phyloP scores from a whole-genome alignment of 2,113 vertebrate genomes.

The Centropus bengalensis region DNA sequence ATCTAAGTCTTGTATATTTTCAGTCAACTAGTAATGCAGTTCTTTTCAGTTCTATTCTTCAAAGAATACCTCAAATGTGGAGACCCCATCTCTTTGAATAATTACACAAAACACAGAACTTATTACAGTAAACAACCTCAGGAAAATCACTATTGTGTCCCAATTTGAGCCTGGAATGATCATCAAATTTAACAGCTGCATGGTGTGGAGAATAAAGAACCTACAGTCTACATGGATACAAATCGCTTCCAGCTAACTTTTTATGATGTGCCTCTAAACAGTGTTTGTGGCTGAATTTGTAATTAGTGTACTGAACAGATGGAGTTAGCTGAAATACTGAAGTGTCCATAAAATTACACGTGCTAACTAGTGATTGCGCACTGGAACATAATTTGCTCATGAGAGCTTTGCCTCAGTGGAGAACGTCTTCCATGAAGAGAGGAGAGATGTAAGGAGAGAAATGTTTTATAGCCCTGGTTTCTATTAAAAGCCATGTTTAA shows the following conservation, averaged over 20 bases:
- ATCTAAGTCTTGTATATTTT: not conserved
- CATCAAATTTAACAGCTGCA: conserved; percentile 5
- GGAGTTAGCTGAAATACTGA: conserved; percentile 8
- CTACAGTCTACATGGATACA: not conserved
- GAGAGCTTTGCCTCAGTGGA: not conserved
- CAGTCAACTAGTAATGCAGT: not conserved
- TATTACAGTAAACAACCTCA: not conserved
- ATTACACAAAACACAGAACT: not conserved
- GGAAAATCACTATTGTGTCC: not conserved
- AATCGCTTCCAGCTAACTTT: conserved; percentile 33
- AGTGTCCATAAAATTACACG: not conserved
- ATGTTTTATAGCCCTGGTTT: not conserved
- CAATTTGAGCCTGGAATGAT: not conserved
- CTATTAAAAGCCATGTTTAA: not conserved
- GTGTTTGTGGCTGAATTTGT: not conserved
- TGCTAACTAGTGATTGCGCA: not conserved
- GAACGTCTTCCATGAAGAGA: not conserved
- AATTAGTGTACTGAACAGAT: conserved; percentile 29
- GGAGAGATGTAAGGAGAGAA: not conserved
- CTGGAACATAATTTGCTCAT: not conserved
- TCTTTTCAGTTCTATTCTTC: not conserved
- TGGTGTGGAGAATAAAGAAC: not conserved
- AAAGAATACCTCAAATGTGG: not conserved
- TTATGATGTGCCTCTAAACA: not conserved
- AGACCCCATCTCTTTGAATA: not conserved